Conservation (phyloP, 1,140 invertebrate genomes). For the Pinna nobilis region DNA sequence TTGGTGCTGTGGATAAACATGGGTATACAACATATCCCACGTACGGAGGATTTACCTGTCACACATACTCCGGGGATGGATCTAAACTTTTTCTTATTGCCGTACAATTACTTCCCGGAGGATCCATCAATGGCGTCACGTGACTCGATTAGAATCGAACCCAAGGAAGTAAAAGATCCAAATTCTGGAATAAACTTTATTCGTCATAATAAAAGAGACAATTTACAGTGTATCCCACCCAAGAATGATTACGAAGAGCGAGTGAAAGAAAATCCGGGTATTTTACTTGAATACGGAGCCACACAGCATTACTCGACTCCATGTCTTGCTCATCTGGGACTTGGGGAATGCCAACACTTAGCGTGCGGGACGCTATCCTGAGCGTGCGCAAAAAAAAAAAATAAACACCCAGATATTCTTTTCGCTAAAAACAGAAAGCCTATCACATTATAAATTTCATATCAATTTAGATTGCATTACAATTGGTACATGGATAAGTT, state of each 20-base stretch:
- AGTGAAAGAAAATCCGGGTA: slow-evolving; percentile 4
- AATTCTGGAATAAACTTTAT: neutral
- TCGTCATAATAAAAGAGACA: neutral
- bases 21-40: slow-evolving; percentile 48
- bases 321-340: no score
- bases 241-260: neutral
- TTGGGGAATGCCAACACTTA: no score
- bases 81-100: slow-evolving; percentile 44
- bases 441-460: no score
- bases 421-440: no score
- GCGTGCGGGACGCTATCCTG: no score
- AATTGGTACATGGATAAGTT: no score
- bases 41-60: slow-evolving; percentile 52
- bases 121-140: slow-evolving; percentile 45
- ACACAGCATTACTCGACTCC: no score
- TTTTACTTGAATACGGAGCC: slow-evolving; percentile 18
- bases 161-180: slow-evolving; percentile 3
- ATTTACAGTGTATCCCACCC: slow-evolving; percentile 1
- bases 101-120: slow-evolving; percentile 55
- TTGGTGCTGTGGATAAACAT: slow-evolving; percentile 56
- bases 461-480: no score
- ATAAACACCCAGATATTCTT: no score
- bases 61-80: slow-evolving; percentile 45
- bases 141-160: slow-evolving; percentile 33
- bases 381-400: no score